phyloP scores from a whole-genome alignment of 1,140 invertebrate species.

The Zaprionus africanus region DNA sequence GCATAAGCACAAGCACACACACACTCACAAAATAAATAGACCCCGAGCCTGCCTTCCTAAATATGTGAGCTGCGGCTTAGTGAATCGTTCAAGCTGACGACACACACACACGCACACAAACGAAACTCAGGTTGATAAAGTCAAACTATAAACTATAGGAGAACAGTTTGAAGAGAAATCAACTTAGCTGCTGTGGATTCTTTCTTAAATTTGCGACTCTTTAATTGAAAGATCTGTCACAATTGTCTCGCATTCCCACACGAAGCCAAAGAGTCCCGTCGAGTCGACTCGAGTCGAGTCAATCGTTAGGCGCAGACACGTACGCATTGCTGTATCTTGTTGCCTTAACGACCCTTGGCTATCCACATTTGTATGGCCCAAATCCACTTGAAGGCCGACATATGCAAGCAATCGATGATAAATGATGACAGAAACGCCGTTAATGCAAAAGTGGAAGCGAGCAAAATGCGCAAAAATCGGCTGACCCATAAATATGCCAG shows the following conservation, averaged over 20 bases:
- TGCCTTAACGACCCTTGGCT: constrained; percentile 28
- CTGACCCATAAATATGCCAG: constrained; percentile 65
- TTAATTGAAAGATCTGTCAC: constrained; percentile 5
- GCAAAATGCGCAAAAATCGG: constrained; percentile 46
- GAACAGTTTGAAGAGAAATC: background rate
- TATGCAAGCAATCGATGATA: constrained; percentile 75
- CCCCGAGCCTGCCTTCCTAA: background rate
- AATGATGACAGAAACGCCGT: constrained; percentile 68
- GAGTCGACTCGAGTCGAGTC: constrained; percentile 6
- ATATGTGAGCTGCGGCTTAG: constrained; percentile 4
- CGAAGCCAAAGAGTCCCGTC: background rate
- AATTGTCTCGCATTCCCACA: background rate
- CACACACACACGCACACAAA: background rate
- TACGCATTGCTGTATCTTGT: constrained; percentile 32
- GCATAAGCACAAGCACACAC: constrained; percentile 5
- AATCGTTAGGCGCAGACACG: constrained; percentile 47
- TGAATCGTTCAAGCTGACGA: background rate
- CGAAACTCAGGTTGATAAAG: background rate
- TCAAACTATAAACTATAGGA: background rate
- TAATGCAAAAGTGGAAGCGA: constrained; percentile 46
- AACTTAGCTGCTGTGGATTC: background rate
- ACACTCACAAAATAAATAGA: background rate
- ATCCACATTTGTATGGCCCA: constrained; percentile 43
- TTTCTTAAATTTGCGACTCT: background rate
- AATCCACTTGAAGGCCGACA: constrained; percentile 64